Base-by-base conservation (phyloP, 1,140 invertebrate species). In the Harpegnathos saltator region DNA sequence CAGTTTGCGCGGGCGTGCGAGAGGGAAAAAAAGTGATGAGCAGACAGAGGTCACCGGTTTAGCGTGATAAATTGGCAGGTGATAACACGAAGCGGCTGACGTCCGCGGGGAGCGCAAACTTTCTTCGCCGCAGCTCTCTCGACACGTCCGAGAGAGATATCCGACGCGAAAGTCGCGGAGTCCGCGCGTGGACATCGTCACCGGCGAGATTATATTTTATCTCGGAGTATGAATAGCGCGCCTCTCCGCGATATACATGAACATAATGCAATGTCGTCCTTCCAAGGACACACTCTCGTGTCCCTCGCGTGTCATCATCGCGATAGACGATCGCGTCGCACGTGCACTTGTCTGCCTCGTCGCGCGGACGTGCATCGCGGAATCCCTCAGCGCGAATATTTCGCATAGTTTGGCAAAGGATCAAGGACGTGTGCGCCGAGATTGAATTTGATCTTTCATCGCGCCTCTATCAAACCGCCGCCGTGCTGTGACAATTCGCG, bases 1-100 rank as follows among this genome's bases (percentile, higher is more conserved):
- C 83, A 83, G 75, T 72, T 88, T 81, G 72, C n/a, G 48, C 71
- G 19, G 24, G 38, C 19, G 24, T 38, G 72, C 19, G 33, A 48
- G 54, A 61, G 1, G 12, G 68, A 66, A 65, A 65, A 74, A 83
- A 63, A 44, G 33, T 59, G 72, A 86, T 68, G 74, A 69, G 19
- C n/a, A 48, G 63, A 80, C 50, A 52, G 61, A 22, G 50, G 52
- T 71, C 58, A 15, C 44, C 59, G 54, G 58, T 85, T 77, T 81
- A 65, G 22, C 58, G 38, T 66, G 38, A 68, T 77, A 87, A 87
- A 88, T 82, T 81, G 75, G 38, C 71, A 84, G 66, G 33, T 73
- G 82, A 81, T 82, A 87, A 87, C 75, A 48, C 75, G 19, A 22
- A 29, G 15, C 56, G 17, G 50, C 72, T 84, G 73, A 58, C 38